These are phyloP conservation scores for Oceanodroma tethys DNA, from an alignment of 2,113 vertebrate genomes.

Conservation along the genomic window DNA sequence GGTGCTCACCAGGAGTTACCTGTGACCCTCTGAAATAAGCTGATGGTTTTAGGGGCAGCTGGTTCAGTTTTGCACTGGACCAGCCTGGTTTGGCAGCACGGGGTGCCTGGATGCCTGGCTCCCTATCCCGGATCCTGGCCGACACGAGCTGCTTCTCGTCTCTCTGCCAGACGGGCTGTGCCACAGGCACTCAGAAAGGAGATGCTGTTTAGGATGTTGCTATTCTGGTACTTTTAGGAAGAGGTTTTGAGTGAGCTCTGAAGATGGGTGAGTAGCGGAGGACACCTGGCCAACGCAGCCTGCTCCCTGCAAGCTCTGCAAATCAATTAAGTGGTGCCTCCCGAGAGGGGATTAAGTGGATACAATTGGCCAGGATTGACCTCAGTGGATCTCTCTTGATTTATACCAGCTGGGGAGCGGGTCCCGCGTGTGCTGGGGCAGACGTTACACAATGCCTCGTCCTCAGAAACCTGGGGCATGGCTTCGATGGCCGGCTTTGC, in stretches of 20 bases:
- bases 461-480: not conserved
- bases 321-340: not conserved
- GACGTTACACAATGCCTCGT: not conserved
- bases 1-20: not conserved
- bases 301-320: not conserved
- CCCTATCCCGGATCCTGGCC: not conserved
- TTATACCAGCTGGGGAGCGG: not conserved
- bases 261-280: not conserved
- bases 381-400: not conserved
- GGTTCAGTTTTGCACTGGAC: not conserved
- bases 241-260: not conserved
- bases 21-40: rapidly evolving
- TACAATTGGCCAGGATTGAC: constrained; percentile 24
- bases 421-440: rapidly evolving
- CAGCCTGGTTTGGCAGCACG: not conserved
- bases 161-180: not conserved
- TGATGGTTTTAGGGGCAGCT: not conserved
- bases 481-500: not conserved
- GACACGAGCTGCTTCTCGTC: not conserved
- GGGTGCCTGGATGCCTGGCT: not conserved
- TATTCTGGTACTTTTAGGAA: not conserved
- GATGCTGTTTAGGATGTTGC: not conserved
- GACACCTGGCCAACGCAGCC: not conserved
- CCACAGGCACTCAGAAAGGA: not conserved
- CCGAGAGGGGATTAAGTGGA: not conserved